Conservation (phyloP, 2,113 vertebrate genomes). For the Mesoclemmys tuberculata region DNA sequence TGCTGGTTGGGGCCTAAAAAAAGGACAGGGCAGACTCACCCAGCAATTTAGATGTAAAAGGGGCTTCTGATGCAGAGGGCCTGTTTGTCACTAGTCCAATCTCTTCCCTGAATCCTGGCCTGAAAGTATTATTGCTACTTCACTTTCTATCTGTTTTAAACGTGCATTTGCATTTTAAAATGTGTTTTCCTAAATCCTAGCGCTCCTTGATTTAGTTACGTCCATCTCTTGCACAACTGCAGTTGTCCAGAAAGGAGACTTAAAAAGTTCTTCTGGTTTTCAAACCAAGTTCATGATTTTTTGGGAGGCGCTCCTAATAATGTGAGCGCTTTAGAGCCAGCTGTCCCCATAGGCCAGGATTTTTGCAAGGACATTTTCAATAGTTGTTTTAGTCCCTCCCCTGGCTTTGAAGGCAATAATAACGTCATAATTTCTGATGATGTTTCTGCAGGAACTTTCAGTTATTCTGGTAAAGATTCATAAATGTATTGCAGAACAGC, state of each 20-base stretch:
- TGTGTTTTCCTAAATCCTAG: not conserved
- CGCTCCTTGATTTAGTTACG: not conserved
- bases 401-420: not conserved
- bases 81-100: not conserved
- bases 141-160: not conserved
- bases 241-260: not conserved
- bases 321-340: not conserved
- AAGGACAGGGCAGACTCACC: not conserved
- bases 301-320: not conserved
- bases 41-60: slow-evolving; percentile 9
- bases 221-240: not conserved
- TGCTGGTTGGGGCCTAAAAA: not conserved
- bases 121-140: not conserved
- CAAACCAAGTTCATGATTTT: not conserved
- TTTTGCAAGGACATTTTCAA: not conserved
- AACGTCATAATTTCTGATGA: not conserved
- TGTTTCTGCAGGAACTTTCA: slow-evolving; percentile 17
- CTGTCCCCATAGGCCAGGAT: not conserved
- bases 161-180: not conserved
- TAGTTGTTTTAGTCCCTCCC: not conserved
- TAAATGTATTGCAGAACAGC: not conserved
- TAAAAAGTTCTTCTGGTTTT: slow-evolving; percentile 17
- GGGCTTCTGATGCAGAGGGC: not conserved
- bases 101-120: not conserved
- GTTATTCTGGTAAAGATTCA: not conserved